phyloP scores from a whole-genome alignment of 2,797 vertebrate genomes.

The Sphaeramia orbicularis region DNA sequence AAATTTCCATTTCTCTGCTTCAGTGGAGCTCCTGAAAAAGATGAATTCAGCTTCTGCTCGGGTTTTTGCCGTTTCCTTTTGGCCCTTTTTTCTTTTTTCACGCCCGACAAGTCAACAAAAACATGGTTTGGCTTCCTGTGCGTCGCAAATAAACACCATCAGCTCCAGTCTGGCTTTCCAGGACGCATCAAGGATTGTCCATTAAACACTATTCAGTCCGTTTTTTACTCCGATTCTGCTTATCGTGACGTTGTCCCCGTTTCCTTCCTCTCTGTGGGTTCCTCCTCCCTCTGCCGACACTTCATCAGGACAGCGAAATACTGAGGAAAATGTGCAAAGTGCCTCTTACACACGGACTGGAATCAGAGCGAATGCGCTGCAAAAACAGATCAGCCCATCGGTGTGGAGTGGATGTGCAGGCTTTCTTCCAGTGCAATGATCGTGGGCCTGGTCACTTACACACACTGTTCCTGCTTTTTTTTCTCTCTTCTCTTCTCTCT shows the following conservation, averaged over 20 bases:
- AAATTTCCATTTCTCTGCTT: conserved; percentile 75
- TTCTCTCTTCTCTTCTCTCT: background rate
- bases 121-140: conserved; percentile 48
- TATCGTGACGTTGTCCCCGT: conserved; percentile 78
- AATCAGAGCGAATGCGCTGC: too few species aligned
- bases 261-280: conserved; percentile 74
- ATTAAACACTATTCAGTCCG: conserved; percentile 60
- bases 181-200: conserved; percentile 67
- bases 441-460: conserved; percentile 26
- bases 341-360: conserved; percentile 21
- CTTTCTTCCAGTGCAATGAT: conserved; percentile 8
- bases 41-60: conserved; percentile 58
- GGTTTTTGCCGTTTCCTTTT: conserved; percentile 59
- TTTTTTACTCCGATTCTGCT: conserved; percentile 72
- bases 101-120: conserved; percentile 46
- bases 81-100: conserved; percentile 33
- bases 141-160: conserved; percentile 27
- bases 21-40: conserved; percentile 56
- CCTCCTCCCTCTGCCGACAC: conserved; percentile 68
- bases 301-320: conserved; percentile 64
- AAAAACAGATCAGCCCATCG: conserved; percentile 37
- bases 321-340: conserved; percentile 16
- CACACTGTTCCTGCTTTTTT: conserved; percentile 45
- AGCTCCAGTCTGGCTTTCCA: conserved; percentile 30
- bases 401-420: conserved; percentile 3